Base-by-base conservation (phyloP, 2,113 vertebrate species). In the Cacatua alba region DNA sequence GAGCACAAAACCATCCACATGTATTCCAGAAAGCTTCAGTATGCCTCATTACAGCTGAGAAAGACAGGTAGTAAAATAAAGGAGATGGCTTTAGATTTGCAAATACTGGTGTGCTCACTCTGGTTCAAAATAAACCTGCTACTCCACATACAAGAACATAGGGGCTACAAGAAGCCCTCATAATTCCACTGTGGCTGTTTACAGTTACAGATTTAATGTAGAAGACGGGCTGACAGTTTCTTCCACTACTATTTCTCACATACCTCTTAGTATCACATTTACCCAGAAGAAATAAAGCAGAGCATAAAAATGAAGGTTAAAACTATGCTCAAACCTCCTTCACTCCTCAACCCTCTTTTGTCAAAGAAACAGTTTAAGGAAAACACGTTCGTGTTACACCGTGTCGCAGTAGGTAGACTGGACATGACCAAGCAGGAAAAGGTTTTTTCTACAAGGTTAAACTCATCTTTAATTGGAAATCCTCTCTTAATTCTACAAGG, bases 391-490 rank as follows among this genome's bases (percentile, higher is more conserved):
- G 16, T 7, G 19, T 21, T n/a, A 12, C 19, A 19, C 17, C 24
- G 10, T 17, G n/a, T 60, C 53, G 55, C n/a, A 71, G 31, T 0
- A 62, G 71, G n/a, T 65, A 77, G 26, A 71, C 63, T 51, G 28
- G 31, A 82, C 49, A 21, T 86, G 49, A 28, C 37, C 64, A 81
- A 65, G 53, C 33, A 78, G 49, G 44, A 91, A 44, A 46, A 55
- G 29, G 5, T 70, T 84, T 89, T 76, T 82, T 70, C 67, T 76
- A 57, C n/a, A 82, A 92, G 31, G 43, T 83, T 91, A 86, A 92
- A 91, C 35, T 88, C 18, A n/a, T 31, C 35, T 80, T 91, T 68
- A 86, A 89, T 55, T 84, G 53, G 35, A 60, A 88, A 74, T 11
- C 14, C 15, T 49, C 70, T 35, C 49, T 68, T 68, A 82, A 68